These are phyloP conservation scores for Galerucella pusilla DNA, from an alignment of 2,888 invertebrate genomes.

Conservation along the genomic window DNA sequence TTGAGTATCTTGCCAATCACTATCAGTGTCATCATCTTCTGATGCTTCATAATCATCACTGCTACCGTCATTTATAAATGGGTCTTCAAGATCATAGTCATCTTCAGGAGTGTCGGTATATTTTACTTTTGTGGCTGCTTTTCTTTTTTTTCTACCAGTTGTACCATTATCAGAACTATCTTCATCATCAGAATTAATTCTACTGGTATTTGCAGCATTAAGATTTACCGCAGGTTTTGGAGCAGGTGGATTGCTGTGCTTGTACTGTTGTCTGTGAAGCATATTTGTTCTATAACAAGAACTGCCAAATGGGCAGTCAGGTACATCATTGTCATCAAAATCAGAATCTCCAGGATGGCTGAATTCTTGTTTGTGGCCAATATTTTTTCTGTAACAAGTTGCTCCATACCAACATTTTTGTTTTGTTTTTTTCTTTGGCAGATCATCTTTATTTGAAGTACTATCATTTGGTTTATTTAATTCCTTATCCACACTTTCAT, in stretches of 20 bases:
- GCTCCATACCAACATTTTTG: constrained; percentile 74
- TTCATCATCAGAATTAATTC: constrained; percentile 5
- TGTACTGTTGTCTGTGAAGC: constrained; percentile 69
- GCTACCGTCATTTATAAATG: constrained; percentile 47
- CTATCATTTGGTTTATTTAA: constrained; percentile 15
- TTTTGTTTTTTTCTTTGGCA: constrained; percentile 51
- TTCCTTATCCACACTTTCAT: constrained; percentile 13
- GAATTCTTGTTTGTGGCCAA: constrained; percentile 70
- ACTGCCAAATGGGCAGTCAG: constrained; percentile 71
- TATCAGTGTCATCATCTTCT: constrained; percentile 39
- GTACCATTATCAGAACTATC: background rate
- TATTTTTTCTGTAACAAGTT: constrained; percentile 74
- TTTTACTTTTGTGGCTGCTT: constrained; percentile 28
- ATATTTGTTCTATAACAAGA: constrained; percentile 70
- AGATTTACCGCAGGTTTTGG: constrained; percentile 42
- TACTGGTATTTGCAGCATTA: background rate
- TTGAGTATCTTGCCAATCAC: constrained; percentile 48
- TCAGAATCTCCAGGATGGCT: constrained; percentile 75
- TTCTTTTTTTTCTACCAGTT: constrained; percentile 22
- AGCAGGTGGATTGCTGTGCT: constrained; percentile 60
- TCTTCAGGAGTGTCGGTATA: constrained; percentile 41
- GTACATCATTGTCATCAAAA: constrained; percentile 67
- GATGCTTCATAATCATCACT: constrained; percentile 48
- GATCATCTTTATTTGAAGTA: background rate
- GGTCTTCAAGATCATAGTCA: constrained; percentile 47